These are phyloP conservation scores for Ctena decussata DNA, from an alignment of 2,888 invertebrate genomes.

Conservation along the genomic window DNA sequence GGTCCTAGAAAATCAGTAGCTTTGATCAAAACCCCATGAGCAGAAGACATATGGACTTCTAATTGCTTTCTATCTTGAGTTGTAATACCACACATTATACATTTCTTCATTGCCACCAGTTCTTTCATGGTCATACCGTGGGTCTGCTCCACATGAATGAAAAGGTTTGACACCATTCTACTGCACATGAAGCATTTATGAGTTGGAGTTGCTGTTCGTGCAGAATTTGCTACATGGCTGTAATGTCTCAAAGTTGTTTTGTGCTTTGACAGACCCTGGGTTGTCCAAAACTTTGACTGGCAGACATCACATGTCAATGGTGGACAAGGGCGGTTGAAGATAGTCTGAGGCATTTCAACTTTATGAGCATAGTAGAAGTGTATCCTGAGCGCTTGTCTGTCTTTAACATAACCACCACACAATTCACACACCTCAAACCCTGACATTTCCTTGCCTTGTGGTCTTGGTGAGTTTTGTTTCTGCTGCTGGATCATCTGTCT, in stretches of 20 bases:
- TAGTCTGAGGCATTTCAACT: conserved; percentile 85
- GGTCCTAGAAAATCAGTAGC: conserved; percentile 52
- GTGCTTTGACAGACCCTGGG: conserved; percentile 98
- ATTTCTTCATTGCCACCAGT: conserved; percentile 72
- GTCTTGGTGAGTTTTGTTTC: conserved; percentile 14
- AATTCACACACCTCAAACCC: conserved; percentile 92
- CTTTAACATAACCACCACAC: conserved; percentile 98
- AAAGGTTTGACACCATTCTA: conserved; percentile 66
- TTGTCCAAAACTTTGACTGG: conserved; percentile 98
- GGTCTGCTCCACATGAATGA: conserved; percentile 67
- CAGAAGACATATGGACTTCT: conserved; percentile 78
- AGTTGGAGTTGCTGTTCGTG: conserved; percentile 16
- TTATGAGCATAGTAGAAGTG: conserved; percentile 99
- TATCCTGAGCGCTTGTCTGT: conserved; percentile 96
- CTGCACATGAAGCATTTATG: conserved; percentile 70
- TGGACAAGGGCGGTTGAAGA: conserved; percentile 89
- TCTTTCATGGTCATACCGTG: conserved; percentile 72
- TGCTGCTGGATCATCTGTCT: conserved; percentile 24
- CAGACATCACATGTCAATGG: conserved; percentile 98
- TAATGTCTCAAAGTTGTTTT: conserved; percentile 89
- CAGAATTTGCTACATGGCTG: background rate
- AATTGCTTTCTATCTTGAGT: conserved; percentile 72
- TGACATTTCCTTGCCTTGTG: conserved; percentile 60
- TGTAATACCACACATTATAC: conserved; percentile 81
- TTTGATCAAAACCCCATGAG: conserved; percentile 79